These are phyloP conservation scores for Dasypolia templi DNA, from an alignment of 2,888 invertebrate species.

Conservation along the genomic window DNA sequence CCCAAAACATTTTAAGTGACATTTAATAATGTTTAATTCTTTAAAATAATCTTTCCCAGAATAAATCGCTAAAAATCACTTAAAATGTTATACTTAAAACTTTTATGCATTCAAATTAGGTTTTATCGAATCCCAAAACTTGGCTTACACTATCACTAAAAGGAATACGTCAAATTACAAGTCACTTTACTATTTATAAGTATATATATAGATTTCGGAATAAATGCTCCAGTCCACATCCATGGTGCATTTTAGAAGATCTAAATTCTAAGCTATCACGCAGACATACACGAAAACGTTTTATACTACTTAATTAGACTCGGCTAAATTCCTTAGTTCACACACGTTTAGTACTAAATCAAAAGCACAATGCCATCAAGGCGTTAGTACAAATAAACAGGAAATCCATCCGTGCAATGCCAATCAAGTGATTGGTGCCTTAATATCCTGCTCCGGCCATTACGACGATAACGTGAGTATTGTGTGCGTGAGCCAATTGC, in stretches of 20 bases:
- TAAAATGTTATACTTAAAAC: too few species aligned
- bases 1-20: too few species aligned
- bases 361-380: neutral
- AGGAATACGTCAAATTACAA: neutral
- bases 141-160: neutral
- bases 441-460: slow-evolving; percentile 38
- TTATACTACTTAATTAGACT: neutral
- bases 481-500: slow-evolving; percentile 32
- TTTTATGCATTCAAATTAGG: too few species aligned
- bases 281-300: neutral
- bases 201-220: too few species aligned
- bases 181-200: too few species aligned
- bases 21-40: too few species aligned
- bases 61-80: too few species aligned
- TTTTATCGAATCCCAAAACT: neutral
- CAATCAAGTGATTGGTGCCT: slow-evolving; percentile 46
- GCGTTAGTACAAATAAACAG: slow-evolving; percentile 10
- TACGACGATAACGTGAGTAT: slow-evolving; percentile 13
- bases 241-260: neutral
- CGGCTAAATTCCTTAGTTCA: neutral
- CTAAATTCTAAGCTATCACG: too few species aligned
- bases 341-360: neutral
- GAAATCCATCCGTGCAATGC: slow-evolving; percentile 20
- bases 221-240: neutral
- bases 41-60: too few species aligned